Evolutionary conservation across 2,888 invertebrate species (phyloP).

Genomic region (Meandrusa payeni): DNA sequence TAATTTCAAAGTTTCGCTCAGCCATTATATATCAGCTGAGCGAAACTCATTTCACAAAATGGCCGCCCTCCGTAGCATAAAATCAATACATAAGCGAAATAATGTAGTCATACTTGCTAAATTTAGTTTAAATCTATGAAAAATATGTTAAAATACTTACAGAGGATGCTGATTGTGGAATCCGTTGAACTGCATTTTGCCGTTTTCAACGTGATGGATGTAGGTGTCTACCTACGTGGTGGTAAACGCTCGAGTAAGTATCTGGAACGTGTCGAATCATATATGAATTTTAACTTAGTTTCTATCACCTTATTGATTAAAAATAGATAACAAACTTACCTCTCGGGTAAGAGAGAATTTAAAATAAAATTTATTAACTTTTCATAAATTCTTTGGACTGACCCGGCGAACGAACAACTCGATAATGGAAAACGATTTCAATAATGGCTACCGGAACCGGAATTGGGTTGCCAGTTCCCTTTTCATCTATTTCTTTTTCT

Average conservation of each 20-base stretch:
- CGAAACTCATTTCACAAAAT: slow-evolving; percentile 73
- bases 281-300: slow-evolving; percentile 6
- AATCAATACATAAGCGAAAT: slow-evolving; percentile 13
- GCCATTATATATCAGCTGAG: slow-evolving; percentile 57
- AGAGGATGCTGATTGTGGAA: slow-evolving; percentile 77
- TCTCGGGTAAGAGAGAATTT: slow-evolving; percentile 76
- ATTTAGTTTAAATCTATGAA: background rate
- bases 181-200: slow-evolving; percentile 77
- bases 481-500: no score
- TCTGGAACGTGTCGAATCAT: slow-evolving; percentile 59
- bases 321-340: slow-evolving; percentile 47
- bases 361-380: slow-evolving; percentile 46
- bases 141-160: slow-evolving; percentile 48
- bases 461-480: slow-evolving; percentile 35
- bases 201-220: slow-evolving; percentile 35
- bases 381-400: slow-evolving; percentile 66
- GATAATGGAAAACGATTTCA: slow-evolving; percentile 62
- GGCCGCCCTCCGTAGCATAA: slow-evolving; percentile 61
- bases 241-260: slow-evolving; percentile 60
- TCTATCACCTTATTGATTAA: background rate
- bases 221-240: slow-evolving; percentile 53
- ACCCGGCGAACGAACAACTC: slow-evolving; percentile 84
- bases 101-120: slow-evolving; percentile 18
- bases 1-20: slow-evolving; percentile 27
- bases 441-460: slow-evolving; percentile 48